These are phyloP conservation scores for Pithys albifrons DNA, from an alignment of 2,113 vertebrate species.

Conservation along the genomic window DNA sequence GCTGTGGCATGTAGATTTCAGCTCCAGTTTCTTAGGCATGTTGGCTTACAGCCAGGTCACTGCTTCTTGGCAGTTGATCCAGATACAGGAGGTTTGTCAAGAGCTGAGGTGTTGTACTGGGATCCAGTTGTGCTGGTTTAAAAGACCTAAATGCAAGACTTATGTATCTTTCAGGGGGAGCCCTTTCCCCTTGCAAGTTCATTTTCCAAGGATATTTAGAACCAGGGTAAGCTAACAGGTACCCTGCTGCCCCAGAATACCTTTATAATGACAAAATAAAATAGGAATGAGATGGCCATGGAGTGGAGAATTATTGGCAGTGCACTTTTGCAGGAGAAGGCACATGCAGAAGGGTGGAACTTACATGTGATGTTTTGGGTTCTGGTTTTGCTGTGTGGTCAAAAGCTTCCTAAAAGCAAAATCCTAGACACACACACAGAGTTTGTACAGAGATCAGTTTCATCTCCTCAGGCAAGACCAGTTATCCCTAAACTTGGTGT, in stretches of 20 bases:
- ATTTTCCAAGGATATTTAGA: not conserved
- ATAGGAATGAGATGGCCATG: not conserved
- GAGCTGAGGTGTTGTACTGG: not conserved
- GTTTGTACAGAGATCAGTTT: not conserved
- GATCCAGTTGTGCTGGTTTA: not conserved
- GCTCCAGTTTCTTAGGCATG: not conserved
- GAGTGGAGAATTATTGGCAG: not conserved
- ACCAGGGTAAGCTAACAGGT: not conserved
- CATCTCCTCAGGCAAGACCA: not conserved
- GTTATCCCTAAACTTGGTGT: not conserved
- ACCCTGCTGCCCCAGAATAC: not conserved
- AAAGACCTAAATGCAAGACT: not conserved
- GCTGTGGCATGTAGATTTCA: not conserved
- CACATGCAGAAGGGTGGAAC: accelerated
- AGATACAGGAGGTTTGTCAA: not conserved
- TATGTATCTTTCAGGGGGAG: not conserved
- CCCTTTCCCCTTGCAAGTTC: not conserved
- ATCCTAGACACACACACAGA: not conserved
- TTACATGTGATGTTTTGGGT: not conserved
- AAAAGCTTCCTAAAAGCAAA: not conserved
- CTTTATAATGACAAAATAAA: not conserved
- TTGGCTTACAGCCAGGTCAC: not conserved
- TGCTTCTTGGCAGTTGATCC: not conserved
- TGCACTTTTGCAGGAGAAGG: not conserved
- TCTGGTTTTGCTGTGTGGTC: not conserved